These are phyloP conservation scores for Pterophyllum scalare DNA, from an alignment of 2,113 vertebrate genomes.

Conservation along the genomic window DNA sequence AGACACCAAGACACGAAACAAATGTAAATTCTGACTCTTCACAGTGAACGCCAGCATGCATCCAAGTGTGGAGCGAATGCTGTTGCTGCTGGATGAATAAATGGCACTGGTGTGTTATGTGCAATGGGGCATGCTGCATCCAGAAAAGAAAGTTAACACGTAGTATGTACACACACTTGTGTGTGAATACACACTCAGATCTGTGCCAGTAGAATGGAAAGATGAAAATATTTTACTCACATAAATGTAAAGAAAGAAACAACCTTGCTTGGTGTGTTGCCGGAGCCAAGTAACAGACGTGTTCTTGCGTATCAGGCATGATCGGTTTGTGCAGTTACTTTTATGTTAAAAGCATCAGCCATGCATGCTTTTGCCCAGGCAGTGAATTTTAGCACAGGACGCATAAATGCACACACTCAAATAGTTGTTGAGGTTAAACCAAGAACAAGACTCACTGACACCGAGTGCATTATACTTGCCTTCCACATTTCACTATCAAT, in stretches of 20 bases:
- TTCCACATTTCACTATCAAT: conserved; percentile 99
- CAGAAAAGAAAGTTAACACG: conserved; percentile 25
- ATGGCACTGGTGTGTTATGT: conserved; percentile 46
- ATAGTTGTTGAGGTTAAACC: conserved; percentile 36
- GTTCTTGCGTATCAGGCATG: conserved; percentile 25
- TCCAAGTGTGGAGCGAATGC: conserved; percentile 29
- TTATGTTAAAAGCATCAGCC: conserved; percentile 60
- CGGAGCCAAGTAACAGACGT: conserved; percentile 44
- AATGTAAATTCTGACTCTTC: conserved; percentile 37
- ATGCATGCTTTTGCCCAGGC: conserved; percentile 67
- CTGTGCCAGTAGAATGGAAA: conserved; percentile 26
- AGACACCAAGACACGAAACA: conserved; percentile 28
- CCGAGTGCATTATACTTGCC: conserved; percentile 90
- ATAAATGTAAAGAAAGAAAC: conserved; percentile 25
- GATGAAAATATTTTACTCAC: conserved; percentile 21
- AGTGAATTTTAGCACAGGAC: conserved; percentile 34
- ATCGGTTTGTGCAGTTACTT: conserved; percentile 37
- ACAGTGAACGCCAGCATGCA: conserved; percentile 58
- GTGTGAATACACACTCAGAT: conserved; percentile 21
- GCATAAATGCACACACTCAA: conserved; percentile 43
- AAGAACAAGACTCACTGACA: conserved; percentile 34
- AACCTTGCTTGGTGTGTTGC: conserved; percentile 21
- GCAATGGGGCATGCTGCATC: conserved; percentile 66
- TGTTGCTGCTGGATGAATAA: conserved; percentile 24
- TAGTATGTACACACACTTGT: background rate